Conservation (phyloP, 2,113 vertebrate species). For the Seriola rivoliana region DNA sequence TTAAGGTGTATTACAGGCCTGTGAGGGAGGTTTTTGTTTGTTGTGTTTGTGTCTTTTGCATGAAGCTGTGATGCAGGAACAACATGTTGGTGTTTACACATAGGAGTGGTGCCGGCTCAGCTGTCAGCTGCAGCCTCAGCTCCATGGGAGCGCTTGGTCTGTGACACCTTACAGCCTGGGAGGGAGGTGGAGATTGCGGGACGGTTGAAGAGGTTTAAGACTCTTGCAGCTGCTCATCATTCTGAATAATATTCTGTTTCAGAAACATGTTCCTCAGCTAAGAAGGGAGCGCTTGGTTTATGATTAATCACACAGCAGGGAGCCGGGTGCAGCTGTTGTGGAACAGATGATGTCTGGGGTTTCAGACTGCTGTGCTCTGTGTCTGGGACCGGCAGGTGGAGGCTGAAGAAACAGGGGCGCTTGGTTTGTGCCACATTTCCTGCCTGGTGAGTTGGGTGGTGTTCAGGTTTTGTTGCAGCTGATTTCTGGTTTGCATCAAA, state of each 20-base stretch:
- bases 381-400: neutral
- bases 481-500: neutral
- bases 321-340: neutral
- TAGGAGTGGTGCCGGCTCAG: neutral
- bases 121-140: conserved; percentile 11
- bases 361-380: neutral
- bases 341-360: conserved; percentile 3
- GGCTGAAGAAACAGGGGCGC: neutral
- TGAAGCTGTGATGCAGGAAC: neutral
- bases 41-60: neutral
- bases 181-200: neutral
- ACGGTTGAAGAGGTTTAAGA: neutral
- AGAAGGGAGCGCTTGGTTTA: conserved; percentile 26
- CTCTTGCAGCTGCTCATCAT: conserved; percentile 4
- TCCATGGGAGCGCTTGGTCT: conserved; percentile 24
- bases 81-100: conserved; percentile 10
- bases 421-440: neutral
- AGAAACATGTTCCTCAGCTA: neutral
- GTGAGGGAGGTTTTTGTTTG: neutral
- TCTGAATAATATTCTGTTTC: neutral
- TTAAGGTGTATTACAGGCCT: neutral
- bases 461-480: neutral
- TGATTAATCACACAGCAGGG: conserved; percentile 4
- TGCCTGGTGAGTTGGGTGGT: neutral
- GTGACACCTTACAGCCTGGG: neutral